phyloP scores from a whole-genome alignment of 2,797 vertebrate species.

The Rousettus madagascariensis region DNA sequence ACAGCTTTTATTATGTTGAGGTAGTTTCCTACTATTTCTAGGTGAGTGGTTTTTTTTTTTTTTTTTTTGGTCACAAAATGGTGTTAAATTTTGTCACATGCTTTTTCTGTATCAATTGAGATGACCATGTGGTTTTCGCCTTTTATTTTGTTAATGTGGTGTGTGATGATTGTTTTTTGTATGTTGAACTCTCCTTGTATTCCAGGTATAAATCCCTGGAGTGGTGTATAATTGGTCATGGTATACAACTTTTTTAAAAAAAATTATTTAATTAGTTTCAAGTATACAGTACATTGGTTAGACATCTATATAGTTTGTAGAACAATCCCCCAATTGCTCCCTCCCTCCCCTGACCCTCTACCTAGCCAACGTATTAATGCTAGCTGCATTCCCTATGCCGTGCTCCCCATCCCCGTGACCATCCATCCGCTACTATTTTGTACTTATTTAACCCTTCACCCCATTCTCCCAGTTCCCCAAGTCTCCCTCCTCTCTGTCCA shows the following conservation, averaged over 20 bases:
- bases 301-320: too few relatives aligned
- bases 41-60: neutral
- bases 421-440: too few relatives aligned
- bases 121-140: neutral
- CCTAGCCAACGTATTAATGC: too few relatives aligned
- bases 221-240: neutral
- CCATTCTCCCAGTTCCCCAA: too few relatives aligned
- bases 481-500: too few relatives aligned
- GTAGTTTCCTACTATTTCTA: neutral
- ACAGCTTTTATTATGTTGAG: neutral
- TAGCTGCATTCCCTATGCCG: too few relatives aligned
- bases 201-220: neutral
- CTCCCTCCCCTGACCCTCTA: too few relatives aligned
- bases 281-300: too few relatives aligned
- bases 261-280: too few relatives aligned
- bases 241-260: neutral
- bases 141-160: neutral
- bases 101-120: neutral
- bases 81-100: neutral
- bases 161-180: neutral
- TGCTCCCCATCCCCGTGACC: too few relatives aligned
- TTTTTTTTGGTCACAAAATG: neutral
- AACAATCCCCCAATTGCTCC: too few relatives aligned
- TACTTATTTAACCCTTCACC: too few relatives aligned
- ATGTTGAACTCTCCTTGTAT: neutral